Evolutionary conservation across 2,888 invertebrate genomes (phyloP).

Genomic region (Rhaphigaster nebulosa): DNA sequence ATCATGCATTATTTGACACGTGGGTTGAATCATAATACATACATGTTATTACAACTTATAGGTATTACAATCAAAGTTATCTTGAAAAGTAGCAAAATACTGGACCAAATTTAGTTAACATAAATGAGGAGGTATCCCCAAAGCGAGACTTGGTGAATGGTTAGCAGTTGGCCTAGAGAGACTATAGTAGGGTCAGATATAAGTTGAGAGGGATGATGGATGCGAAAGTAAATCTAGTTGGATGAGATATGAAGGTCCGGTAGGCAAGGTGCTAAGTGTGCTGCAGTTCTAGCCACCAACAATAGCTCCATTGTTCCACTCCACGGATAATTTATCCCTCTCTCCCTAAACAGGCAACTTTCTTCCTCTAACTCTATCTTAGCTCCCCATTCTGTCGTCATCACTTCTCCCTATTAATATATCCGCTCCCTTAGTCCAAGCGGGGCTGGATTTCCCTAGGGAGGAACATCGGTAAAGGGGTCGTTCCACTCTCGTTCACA

Average conservation of each 20-base stretch:
- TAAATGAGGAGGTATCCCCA: not conserved
- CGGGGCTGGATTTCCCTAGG: not conserved
- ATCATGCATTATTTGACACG: too few species aligned
- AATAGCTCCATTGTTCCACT: slow-evolving; percentile 21
- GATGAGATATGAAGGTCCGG: slow-evolving; percentile 43
- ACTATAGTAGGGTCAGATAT: not conserved
- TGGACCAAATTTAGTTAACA: not conserved
- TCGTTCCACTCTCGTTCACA: not conserved
- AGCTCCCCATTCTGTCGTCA: not conserved
- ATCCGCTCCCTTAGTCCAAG: not conserved
- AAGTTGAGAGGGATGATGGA: slow-evolving; percentile 11
- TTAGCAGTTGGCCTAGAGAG: not conserved
- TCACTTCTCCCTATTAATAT: slow-evolving; percentile 41
- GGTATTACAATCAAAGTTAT: not conserved
- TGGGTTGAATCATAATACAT: too few species aligned
- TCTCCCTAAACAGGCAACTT: slow-evolving; percentile 42
- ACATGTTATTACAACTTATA: not conserved
- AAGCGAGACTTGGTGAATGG: not conserved
- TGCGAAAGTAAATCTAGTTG: slow-evolving; percentile 25
- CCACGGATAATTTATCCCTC: slow-evolving; percentile 41
- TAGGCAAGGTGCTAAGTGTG: slow-evolving; percentile 40
- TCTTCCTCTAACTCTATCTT: slow-evolving; percentile 44
- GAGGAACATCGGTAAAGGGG: slow-evolving; percentile 26
- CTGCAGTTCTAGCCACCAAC: slow-evolving; percentile 3
- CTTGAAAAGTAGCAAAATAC: not conserved